Percentiles rank a stretch among this genome's conserved stretches.
Conservation (phyloP, 1,140 invertebrate species). For the Tetranychus urticae region DNA sequence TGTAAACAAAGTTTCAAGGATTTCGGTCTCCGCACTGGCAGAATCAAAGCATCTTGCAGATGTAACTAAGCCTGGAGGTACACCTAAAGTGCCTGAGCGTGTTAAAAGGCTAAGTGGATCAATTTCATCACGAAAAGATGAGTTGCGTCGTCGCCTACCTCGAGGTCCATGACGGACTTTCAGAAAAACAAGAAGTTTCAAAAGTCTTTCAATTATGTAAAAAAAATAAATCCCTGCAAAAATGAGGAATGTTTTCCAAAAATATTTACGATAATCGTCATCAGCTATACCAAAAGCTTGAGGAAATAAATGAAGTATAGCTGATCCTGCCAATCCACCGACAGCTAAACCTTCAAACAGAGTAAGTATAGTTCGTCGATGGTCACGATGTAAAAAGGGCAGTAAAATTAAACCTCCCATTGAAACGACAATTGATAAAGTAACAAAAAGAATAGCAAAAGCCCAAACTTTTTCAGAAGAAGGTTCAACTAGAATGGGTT, state of each 20-base stretch:
- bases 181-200: slow-evolving; percentile 4
- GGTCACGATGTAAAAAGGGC: slow-evolving; percentile 6
- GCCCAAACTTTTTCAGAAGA: slow-evolving; percentile 9
- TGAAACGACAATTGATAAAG: slow-evolving; percentile 9
- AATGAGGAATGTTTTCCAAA: slow-evolving; percentile 8
- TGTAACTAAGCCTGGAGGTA: not conserved
- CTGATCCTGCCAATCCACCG: slow-evolving; percentile 8
- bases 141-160: not conserved
- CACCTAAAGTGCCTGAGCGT: not conserved
- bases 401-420: slow-evolving; percentile 10
- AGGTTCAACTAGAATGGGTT: slow-evolving; percentile 7
- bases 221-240: slow-evolving; percentile 10
- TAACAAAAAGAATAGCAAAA: slow-evolving; percentile 9
- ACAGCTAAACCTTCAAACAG: slow-evolving; percentile 11
- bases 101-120: not conserved
- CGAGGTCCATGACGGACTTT: not conserved
- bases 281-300: slow-evolving; percentile 9
- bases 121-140: not conserved
- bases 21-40: not conserved
- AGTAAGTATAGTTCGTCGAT: slow-evolving; percentile 8
- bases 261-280: slow-evolving; percentile 8
- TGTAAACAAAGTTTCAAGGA: not conserved
- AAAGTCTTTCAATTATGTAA: slow-evolving; percentile 5
- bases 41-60: not conserved
- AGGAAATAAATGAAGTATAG: slow-evolving; percentile 10